These are phyloP conservation scores for Grapholita molesta DNA, from an alignment of 1,140 invertebrate genomes.

Conservation along the genomic window DNA sequence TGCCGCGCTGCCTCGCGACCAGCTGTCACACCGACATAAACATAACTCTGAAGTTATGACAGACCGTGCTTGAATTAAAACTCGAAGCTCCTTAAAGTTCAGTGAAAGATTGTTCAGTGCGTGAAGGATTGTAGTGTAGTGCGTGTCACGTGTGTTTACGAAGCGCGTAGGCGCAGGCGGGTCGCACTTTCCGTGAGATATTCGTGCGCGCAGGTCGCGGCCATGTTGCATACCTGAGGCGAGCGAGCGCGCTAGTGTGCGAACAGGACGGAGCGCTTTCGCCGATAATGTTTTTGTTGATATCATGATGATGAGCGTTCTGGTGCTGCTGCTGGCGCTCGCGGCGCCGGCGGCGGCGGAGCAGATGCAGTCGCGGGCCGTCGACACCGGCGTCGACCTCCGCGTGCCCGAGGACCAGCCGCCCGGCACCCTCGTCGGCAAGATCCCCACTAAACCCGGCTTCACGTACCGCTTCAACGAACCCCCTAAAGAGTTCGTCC, in stretches of 20 bases:
- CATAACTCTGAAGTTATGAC: slow-evolving; percentile 55
- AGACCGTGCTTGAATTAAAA: slow-evolving; percentile 31
- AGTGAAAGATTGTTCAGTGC: slow-evolving; percentile 6
- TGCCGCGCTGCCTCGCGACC: slow-evolving; percentile 37
- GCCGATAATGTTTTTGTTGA: slow-evolving; percentile 54
- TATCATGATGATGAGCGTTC: slow-evolving; percentile 65
- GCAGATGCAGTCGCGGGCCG: slow-evolving; percentile 91
- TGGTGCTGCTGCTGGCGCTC: slow-evolving; percentile 5
- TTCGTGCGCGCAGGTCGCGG: slow-evolving; percentile 71
- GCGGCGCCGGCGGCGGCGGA: slow-evolving; percentile 61
- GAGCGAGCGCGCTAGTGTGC: slow-evolving; percentile 64
- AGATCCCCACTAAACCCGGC: slow-evolving; percentile 90
- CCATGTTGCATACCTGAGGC: slow-evolving; percentile 75
- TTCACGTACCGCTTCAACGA: slow-evolving; percentile 96
- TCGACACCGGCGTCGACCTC: slow-evolving; percentile 91
- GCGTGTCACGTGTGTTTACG: slow-evolving; percentile 75
- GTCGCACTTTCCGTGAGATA: slow-evolving; percentile 74
- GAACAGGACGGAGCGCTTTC: slow-evolving; percentile 67
- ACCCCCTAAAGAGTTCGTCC: slow-evolving; percentile 88
- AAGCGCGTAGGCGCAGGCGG: slow-evolving; percentile 71
- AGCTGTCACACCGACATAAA: slow-evolving; percentile 46
- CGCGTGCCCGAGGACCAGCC: slow-evolving; percentile 91
- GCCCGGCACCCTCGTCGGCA: slow-evolving; percentile 88
- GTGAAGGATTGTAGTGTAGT: slow-evolving; percentile 42
- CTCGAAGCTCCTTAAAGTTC: not conserved